Percentiles rank a stretch among this genome's conserved stretches.
Evolutionary conservation across 2,113 vertebrate species (phyloP).

Genomic region (Ptilonorhynchus violaceus): DNA sequence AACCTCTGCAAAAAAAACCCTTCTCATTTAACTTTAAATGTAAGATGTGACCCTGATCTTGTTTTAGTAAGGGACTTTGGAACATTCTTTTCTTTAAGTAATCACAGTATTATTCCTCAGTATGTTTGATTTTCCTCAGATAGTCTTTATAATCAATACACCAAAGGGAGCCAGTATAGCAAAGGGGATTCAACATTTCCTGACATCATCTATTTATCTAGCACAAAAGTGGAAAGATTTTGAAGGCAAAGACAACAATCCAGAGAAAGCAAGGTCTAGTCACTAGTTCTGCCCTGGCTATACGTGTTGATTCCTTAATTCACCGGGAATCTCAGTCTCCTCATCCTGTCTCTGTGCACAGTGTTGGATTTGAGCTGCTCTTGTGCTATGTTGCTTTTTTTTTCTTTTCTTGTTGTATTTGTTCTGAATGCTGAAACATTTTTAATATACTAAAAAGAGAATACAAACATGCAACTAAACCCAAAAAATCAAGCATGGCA

Average conservation of each 20-base stretch:
- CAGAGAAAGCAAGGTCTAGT: background rate
- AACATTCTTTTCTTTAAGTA: background rate
- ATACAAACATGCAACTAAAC: conserved; percentile 60
- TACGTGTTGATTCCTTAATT: background rate
- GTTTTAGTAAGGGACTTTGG: background rate
- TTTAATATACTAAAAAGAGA: conserved; percentile 46
- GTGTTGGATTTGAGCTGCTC: background rate
- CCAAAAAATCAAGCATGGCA: conserved; percentile 74
- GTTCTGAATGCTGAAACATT: background rate
- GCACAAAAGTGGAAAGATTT: background rate
- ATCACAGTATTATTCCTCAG: background rate
- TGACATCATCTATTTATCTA: background rate
- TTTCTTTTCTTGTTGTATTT: background rate
- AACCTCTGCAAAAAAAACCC: background rate
- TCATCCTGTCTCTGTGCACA: background rate
- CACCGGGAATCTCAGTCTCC: background rate
- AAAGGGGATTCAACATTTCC: background rate
- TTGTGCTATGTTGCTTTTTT: background rate
- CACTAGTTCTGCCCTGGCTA: background rate
- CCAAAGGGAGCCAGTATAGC: background rate
- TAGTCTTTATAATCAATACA: background rate
- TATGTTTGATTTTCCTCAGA: background rate
- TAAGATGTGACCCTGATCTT: background rate
- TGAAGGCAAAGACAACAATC: background rate
- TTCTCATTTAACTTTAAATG: background rate